Percentiles rank a stretch among this genome's conserved stretches.
Evolutionary conservation across 2,113 vertebrate genomes (phyloP).

Genomic region (Lathamus discolor): DNA sequence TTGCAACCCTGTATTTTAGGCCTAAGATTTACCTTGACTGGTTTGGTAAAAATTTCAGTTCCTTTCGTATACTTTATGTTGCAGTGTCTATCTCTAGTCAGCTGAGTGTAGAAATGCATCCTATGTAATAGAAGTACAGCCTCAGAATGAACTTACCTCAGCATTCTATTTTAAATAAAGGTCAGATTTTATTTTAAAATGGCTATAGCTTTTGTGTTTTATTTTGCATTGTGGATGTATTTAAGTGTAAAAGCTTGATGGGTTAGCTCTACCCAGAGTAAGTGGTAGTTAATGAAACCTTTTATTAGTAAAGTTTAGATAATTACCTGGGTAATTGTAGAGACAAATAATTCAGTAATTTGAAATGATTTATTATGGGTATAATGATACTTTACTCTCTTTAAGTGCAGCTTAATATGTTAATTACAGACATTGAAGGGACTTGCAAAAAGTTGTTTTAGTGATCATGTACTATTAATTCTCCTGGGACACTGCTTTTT

Average conservation of each 20-base stretch:
- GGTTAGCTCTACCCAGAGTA: slow-evolving; percentile 5
- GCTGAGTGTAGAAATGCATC: not conserved
- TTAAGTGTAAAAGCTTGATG: not conserved
- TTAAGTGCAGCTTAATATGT: slow-evolving; percentile 69
- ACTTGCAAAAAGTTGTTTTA: slow-evolving; percentile 63
- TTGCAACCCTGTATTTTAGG: not conserved
- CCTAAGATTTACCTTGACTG: not conserved
- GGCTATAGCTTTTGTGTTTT: not conserved
- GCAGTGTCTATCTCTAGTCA: not conserved
- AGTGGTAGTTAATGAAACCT: slow-evolving; percentile 62
- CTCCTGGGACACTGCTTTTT: slow-evolving; percentile 55
- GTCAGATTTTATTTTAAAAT: not conserved
- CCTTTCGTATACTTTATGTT: not conserved
- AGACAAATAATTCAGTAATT: slow-evolving; percentile 75
- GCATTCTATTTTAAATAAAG: not conserved
- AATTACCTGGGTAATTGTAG: slow-evolving; percentile 75
- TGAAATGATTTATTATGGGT: slow-evolving; percentile 68
- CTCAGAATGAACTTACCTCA: not conserved
- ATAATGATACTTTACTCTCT: slow-evolving; percentile 73
- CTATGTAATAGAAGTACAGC: not conserved
- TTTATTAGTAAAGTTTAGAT: slow-evolving; percentile 71
- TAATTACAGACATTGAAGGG: slow-evolving; percentile 72
- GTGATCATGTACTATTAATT: slow-evolving; percentile 66
- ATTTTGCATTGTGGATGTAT: not conserved
- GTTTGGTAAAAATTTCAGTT: not conserved